Evolutionary conservation across 53 echinoderm and acorn worm species (phyloP).

Genomic region (Antedon mediterranea): DNA sequence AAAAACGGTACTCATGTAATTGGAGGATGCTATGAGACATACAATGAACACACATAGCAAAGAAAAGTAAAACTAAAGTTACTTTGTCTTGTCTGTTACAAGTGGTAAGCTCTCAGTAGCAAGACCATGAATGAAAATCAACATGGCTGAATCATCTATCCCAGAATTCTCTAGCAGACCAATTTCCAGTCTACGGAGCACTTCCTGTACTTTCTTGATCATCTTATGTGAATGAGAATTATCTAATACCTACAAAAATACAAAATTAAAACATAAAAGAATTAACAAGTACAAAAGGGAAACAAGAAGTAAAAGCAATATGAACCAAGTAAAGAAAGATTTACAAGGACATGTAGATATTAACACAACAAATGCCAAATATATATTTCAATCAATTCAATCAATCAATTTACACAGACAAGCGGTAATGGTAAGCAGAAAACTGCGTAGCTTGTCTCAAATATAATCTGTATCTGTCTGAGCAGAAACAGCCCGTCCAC

Average conservation of each 20-base stretch:
- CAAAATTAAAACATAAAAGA: no score
- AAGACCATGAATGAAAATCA: constrained; percentile 75
- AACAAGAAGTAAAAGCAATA: no score
- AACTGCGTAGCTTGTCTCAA: no score
- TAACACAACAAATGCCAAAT: no score
- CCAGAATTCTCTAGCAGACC: constrained; percentile 64
- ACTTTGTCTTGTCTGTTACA: constrained; percentile 34
- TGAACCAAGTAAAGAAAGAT: background rate
- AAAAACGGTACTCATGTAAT: background rate
- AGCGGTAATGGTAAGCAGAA: no score
- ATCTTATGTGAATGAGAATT: constrained; percentile 56
- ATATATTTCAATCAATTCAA: no score
- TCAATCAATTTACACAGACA: no score
- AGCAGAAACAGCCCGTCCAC: no score
- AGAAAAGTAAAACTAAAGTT: constrained; percentile 6
- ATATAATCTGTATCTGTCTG: no score
- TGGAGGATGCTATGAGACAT: background rate
- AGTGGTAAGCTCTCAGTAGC: constrained; percentile 69
- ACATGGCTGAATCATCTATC: constrained; percentile 37
- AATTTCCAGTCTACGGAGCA: constrained; percentile 37
- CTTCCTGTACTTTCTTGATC: constrained; percentile 61
- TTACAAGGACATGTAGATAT: no score
- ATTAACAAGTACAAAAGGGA: no score
- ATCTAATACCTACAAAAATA: constrained; percentile 42
- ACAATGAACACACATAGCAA: no score